A percentile compares a stretch with the other conserved stretches of the same genome.
Conservation (phyloP, 1,140 invertebrate genomes). For the Drosophila albomicans region DNA sequence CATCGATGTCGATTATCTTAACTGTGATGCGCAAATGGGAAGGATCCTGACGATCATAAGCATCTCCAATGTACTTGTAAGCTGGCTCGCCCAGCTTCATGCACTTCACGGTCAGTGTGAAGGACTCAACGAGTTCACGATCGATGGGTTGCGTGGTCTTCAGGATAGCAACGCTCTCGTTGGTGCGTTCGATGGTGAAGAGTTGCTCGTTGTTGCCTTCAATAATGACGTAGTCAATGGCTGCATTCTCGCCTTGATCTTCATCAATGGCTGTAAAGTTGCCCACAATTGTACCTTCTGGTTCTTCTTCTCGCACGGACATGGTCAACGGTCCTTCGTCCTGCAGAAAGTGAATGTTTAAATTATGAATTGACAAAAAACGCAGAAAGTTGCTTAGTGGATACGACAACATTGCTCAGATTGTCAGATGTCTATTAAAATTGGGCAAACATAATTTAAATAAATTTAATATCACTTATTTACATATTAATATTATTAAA, state of each 20-base stretch:
- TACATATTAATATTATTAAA: no score
- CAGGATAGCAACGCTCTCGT: conserved; percentile 89
- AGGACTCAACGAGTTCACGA: conserved; percentile 87
- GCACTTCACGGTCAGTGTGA: conserved; percentile 90
- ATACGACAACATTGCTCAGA: no score
- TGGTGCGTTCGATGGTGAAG: conserved; percentile 88
- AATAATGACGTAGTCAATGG: conserved; percentile 90
- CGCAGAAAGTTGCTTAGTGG: no score
- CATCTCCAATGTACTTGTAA: conserved; percentile 79
- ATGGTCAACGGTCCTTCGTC: conserved; percentile 89
- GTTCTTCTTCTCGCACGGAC: conserved; percentile 88
- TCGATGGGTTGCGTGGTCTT: conserved; percentile 88
- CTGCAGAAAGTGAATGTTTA: conserved; percentile 69
- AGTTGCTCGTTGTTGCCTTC: conserved; percentile 90
- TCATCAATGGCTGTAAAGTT: conserved; percentile 89
- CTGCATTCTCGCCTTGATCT: conserved; percentile 91
- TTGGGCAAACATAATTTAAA: no score
- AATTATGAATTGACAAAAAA: no score
- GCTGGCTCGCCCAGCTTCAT: conserved; percentile 82
- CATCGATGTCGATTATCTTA: conserved; percentile 90
- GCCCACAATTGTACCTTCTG: conserved; percentile 88
- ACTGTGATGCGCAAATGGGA: conserved; percentile 89
- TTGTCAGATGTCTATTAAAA: no score
- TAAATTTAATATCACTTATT: no score
- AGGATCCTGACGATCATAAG: conserved; percentile 87